phyloP scores from a whole-genome alignment of 2,888 invertebrate species.

The Heliconius erato region DNA sequence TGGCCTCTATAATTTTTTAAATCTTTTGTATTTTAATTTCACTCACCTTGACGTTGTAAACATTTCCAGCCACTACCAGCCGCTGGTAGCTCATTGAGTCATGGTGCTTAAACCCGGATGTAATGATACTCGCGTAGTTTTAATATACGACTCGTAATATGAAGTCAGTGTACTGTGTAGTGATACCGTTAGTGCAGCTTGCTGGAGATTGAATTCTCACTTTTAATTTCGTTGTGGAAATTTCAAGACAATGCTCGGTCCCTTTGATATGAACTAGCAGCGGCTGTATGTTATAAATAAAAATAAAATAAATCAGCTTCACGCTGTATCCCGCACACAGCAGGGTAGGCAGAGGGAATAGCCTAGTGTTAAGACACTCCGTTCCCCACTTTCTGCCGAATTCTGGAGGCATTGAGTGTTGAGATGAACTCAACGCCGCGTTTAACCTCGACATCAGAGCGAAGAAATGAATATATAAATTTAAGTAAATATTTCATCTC shows the following conservation, averaged over 20 bases:
- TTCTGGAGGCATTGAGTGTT: too few species aligned
- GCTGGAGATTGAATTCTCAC: conserved; percentile 77
- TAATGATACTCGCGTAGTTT: conserved; percentile 63
- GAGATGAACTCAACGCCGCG: too few species aligned
- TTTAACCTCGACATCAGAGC: too few species aligned
- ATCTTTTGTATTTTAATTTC: conserved; percentile 30
- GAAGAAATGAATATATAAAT: too few species aligned
- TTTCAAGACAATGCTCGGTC: conserved; percentile 62
- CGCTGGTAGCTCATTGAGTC: conserved; percentile 52
- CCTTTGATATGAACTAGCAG: conserved; percentile 42
- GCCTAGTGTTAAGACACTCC: too few species aligned
- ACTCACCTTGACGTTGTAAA: conserved; percentile 34
- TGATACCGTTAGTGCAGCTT: conserved; percentile 72
- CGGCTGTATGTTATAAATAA: conserved; percentile 8
- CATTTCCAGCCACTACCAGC: conserved; percentile 35
- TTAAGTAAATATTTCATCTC: too few species aligned
- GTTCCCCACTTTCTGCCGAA: too few species aligned
- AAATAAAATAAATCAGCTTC: too few species aligned
- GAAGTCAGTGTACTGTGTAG: conserved; percentile 72
- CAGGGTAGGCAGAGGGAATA: too few species aligned
- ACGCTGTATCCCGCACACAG: too few species aligned
- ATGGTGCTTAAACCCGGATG: conserved; percentile 76
- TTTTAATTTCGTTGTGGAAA: conserved; percentile 79
- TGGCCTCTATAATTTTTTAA: conserved; percentile 5
- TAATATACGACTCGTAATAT: conserved; percentile 62